Conservation (phyloP, 2,888 invertebrate species). For the Myopa tessellatipennis region DNA sequence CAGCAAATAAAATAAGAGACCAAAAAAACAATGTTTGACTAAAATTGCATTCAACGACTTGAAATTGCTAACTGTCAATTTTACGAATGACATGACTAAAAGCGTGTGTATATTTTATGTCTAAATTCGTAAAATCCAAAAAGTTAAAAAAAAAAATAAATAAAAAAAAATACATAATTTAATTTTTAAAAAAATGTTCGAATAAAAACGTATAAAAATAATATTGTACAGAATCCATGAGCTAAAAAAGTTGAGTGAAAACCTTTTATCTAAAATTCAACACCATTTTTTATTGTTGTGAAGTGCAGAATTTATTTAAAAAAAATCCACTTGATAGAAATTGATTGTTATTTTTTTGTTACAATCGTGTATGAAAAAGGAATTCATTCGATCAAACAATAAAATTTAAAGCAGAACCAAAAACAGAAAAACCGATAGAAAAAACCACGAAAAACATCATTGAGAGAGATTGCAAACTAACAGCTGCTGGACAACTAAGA, state of each 20-base stretch:
- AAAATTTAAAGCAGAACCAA: no score
- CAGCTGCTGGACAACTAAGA: no score
- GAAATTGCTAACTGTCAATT: conserved; percentile 23
- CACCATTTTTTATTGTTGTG: no score
- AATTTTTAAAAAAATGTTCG: not conserved
- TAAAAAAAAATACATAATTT: not conserved
- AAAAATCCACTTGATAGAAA: no score
- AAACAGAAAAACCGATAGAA: no score
- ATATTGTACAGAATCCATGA: not conserved
- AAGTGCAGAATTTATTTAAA: no score
- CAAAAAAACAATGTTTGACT: not conserved
- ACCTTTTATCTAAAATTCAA: not conserved
- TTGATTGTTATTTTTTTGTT: no score
- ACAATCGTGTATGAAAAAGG: no score
- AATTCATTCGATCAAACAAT: no score
- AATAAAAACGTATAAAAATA: not conserved
- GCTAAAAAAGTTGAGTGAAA: not conserved
- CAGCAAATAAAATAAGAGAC: not conserved
- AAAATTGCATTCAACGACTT: conserved; percentile 20
- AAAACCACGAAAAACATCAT: no score
- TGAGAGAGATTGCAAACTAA: no score
- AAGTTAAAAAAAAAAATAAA: not conserved
- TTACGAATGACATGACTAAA: conserved; percentile 22
- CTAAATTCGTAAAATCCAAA: not conserved
- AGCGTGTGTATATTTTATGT: not conserved